A percentile compares a stretch with the other conserved stretches of the same genome.
Evolutionary conservation across 2,113 vertebrate genomes (phyloP).

Genomic region (Triplophysa tibetana): DNA sequence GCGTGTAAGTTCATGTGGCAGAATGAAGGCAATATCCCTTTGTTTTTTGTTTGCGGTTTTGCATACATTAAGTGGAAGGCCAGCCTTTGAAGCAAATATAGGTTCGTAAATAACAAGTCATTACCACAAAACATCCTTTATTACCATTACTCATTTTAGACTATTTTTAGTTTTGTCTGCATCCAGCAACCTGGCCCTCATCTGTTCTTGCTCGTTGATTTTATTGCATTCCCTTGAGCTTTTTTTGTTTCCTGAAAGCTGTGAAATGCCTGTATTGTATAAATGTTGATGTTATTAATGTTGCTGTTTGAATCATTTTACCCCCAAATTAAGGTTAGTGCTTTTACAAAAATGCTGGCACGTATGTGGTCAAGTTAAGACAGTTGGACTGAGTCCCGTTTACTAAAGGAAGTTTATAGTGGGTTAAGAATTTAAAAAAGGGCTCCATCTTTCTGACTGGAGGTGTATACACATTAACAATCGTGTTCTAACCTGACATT

Average conservation of each 20-base stretch:
- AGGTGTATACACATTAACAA: neutral
- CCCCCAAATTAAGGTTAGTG: neutral
- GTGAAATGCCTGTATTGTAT: constrained; percentile 60
- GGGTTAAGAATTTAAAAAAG: constrained; percentile 12
- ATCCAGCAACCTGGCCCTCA: neutral
- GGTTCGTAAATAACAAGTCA: neutral
- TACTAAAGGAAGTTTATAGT: neutral
- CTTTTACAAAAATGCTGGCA: neutral
- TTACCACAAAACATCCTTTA: neutral
- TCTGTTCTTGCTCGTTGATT: constrained; percentile 2
- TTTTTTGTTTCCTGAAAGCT: constrained; percentile 58
- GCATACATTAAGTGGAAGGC: constrained; percentile 9
- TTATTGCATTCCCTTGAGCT: constrained; percentile 17
- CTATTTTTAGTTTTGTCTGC: neutral
- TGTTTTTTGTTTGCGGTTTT: neutral
- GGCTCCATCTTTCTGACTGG: neutral
- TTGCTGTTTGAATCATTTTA: constrained; percentile 2
- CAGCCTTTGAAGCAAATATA: constrained; percentile 1
- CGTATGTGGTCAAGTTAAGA: neutral
- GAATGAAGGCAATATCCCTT: constrained; percentile 11
- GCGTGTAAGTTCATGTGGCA: neutral
- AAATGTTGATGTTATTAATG: constrained; percentile 44
- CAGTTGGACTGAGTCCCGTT: constrained; percentile 1
- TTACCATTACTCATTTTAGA: constrained; percentile 4
- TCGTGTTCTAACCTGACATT: neutral